Conservation (phyloP, 2,888 invertebrate genomes). For the Campopleginae sp. region DNA sequence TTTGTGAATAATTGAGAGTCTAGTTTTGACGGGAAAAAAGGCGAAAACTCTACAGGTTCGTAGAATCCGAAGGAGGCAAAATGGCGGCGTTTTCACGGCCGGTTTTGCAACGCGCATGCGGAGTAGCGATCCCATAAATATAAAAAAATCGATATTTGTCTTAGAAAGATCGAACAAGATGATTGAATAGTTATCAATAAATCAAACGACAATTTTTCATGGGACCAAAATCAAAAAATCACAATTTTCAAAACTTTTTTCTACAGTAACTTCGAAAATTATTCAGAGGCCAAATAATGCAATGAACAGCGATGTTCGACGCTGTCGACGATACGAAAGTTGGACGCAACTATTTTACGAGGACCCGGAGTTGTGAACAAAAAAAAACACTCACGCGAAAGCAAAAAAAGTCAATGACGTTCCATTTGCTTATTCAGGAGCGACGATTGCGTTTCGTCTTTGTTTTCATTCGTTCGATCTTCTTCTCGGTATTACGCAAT, state of each 20-base stretch:
- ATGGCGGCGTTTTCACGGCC: constrained; percentile 5
- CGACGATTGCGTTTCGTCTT: constrained; percentile 1
- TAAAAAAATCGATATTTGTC: not conserved
- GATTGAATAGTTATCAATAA: not conserved
- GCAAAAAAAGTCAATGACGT: constrained; percentile 2
- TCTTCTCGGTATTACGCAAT: constrained; percentile 5
- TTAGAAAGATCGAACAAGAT: not conserved
- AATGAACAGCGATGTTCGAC: not conserved
- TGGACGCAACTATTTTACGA: constrained; percentile 12
- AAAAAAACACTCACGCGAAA: not conserved
- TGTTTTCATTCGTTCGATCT: constrained; percentile 23
- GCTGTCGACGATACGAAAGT: not conserved
- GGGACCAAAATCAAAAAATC: not conserved
- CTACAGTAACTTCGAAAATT: too few relatives aligned
- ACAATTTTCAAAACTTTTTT: not conserved
- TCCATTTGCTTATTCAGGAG: constrained; percentile 12
- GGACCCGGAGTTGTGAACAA: not conserved
- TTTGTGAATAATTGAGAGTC: not conserved
- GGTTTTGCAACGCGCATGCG: constrained; percentile 5
- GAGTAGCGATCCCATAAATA: not conserved
- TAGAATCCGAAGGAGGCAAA: constrained; percentile 1
- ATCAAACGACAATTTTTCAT: not conserved
- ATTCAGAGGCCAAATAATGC: not conserved
- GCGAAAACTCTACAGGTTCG: not conserved
- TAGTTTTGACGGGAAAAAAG: not conserved